Conservation (phyloP, 1,140 invertebrate species). For the Drosophila oshimai region DNA sequence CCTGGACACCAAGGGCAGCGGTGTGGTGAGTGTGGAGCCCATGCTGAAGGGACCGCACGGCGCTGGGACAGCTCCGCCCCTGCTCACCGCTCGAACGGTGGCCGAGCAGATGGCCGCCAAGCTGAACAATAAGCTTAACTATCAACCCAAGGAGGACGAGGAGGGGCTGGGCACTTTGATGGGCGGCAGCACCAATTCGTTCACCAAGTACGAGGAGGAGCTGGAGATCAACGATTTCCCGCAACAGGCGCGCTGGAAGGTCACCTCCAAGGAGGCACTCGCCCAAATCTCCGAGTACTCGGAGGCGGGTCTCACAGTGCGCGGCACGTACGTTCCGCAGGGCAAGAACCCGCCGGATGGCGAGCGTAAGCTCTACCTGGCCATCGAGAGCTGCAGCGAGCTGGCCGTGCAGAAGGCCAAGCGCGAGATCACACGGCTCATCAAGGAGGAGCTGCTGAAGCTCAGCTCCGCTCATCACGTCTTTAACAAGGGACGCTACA, state of each 20-base stretch:
- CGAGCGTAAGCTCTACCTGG: conserved; percentile 98
- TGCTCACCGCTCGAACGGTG: conserved; percentile 95
- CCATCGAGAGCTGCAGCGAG: conserved; percentile 99
- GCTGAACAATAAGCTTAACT: conserved; percentile 98
- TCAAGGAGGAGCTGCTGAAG: conserved; percentile 98
- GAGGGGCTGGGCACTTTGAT: conserved; percentile 87
- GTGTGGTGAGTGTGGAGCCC: conserved; percentile 92
- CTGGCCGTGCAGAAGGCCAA: conserved; percentile 98
- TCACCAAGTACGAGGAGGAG: conserved; percentile 98
- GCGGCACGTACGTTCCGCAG: conserved; percentile 97
- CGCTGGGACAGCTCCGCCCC: conserved; percentile 86
- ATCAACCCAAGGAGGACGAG: conserved; percentile 94
- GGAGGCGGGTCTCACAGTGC: conserved; percentile 98
- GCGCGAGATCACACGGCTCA: conserved; percentile 98
- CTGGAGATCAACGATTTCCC: conserved; percentile 99
- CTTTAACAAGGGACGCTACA: conserved; percentile 96
- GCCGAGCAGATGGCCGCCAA: conserved; percentile 97
- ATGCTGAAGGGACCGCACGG: conserved; percentile 89
- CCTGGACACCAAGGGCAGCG: conserved; percentile 94
- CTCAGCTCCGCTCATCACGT: conserved; percentile 93
- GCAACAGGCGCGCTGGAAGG: conserved; percentile 98
- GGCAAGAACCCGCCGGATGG: conserved; percentile 96
- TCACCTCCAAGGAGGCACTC: conserved; percentile 99
- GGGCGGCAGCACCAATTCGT: conserved; percentile 87
- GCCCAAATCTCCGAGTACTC: conserved; percentile 99